Evolutionary conservation across 2,888 invertebrate genomes (phyloP).

Genomic region (Leuctra nigra): DNA sequence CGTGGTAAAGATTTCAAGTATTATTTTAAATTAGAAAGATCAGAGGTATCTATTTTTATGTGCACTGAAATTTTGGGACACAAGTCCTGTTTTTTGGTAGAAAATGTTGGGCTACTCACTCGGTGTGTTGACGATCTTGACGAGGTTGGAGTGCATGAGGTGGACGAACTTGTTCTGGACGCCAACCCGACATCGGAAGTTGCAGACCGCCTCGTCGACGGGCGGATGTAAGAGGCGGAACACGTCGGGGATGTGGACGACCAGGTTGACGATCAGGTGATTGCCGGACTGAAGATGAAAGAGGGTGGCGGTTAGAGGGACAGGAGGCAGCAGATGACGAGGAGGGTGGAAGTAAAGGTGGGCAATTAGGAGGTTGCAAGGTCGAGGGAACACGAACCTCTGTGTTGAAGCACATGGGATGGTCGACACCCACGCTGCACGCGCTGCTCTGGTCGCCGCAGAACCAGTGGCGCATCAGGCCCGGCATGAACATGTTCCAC

Average conservation of each 20-base stretch:
- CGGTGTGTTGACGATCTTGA: neutral
- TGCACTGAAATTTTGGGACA: too few relatives aligned
- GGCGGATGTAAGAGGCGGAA: conserved; percentile 1
- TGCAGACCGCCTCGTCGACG: neutral
- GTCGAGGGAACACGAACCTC: neutral
- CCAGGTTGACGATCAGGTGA: conserved; percentile 5
- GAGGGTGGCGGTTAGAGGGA: too few relatives aligned
- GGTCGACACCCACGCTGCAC: conserved; percentile 1
- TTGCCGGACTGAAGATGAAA: too few relatives aligned
- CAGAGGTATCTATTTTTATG: too few relatives aligned
- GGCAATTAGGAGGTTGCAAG: neutral
- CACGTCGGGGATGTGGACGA: conserved; percentile 3
- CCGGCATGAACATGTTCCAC: conserved; percentile 9
- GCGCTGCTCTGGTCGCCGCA: conserved; percentile 3
- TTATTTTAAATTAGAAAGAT: too few relatives aligned
- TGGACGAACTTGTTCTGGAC: neutral
- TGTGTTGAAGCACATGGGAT: conserved; percentile 9
- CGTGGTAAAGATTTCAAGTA: too few relatives aligned
- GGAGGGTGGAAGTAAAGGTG: neutral
- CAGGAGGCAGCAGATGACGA: neutral
- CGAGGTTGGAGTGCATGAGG: neutral
- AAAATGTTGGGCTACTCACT: conserved; percentile 5
- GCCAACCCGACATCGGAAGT: neutral
- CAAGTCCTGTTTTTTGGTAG: too few relatives aligned
- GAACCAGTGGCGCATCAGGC: conserved; percentile 1